phyloP scores from a whole-genome alignment of 2,797 vertebrate genomes.

The Ctenopoma multispine region DNA sequence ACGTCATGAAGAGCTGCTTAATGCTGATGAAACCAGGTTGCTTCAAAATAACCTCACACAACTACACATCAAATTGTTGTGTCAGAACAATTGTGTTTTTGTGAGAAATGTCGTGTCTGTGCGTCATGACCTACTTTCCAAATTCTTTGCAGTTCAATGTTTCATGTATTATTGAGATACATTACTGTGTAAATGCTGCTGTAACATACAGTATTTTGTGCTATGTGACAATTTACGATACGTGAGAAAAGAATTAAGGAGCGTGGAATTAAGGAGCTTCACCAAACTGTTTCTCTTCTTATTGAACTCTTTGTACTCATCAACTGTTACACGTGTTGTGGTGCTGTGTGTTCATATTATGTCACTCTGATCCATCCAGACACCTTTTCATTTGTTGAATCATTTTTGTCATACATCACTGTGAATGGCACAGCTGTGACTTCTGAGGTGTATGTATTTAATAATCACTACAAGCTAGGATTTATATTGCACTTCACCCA shows the following conservation, averaged over 20 bases:
- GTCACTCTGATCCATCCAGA: neutral
- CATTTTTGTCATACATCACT: neutral
- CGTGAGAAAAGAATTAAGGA: neutral
- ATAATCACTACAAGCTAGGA: neutral
- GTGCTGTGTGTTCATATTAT: neutral
- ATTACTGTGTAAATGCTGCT: neutral
- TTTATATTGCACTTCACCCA: neutral
- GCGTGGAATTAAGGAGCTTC: neutral
- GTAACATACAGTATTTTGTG: neutral
- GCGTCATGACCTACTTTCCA: neutral
- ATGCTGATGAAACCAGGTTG: too few relatives aligned
- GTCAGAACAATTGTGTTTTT: neutral
- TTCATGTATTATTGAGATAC: neutral
- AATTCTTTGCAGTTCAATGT: neutral
- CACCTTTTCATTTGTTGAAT: neutral
- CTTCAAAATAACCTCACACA: neutral
- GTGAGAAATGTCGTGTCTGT: neutral
- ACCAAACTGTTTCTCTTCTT: neutral
- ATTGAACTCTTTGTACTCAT: neutral
- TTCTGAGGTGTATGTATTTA: neutral
- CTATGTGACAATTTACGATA: neutral
- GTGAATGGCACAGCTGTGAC: neutral
- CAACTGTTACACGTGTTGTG: neutral
- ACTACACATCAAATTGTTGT: neutral
- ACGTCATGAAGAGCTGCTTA: neutral